Base-by-base conservation (phyloP, 2,888 invertebrate species). In the Anthophora plumipes region DNA sequence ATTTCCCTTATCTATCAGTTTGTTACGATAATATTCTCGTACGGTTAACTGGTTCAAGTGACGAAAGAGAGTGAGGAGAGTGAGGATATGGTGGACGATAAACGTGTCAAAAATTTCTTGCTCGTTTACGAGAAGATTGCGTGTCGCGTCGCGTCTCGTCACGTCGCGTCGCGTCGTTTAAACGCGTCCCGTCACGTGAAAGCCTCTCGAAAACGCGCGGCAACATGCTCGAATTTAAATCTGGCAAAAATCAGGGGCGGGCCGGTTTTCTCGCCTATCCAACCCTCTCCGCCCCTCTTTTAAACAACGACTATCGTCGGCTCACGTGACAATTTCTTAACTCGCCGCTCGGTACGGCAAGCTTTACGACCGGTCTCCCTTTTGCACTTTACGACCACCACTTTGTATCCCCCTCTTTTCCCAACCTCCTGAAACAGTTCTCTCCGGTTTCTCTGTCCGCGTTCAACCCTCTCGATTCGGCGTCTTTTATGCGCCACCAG, bases 311-410 rank as follows among this genome's bases (percentile, higher is more conserved):
- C 64, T 75, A 72, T 86, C 74, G 75, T 41, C 43, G 60, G 59
- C 67, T 83, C 84, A 87, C 85, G 85, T 84, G 87, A 87, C 87
- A 84, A 87, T 85, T 87, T 84, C 85, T 85, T 85, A 85, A 87
- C 84, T 82, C 76, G 75, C 80, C 25, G 52, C 72, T 79, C 43
- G 70, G 71, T 80, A 76, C 76, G 68, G 31, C 7, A 66, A 77
- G 80, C 75, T 87, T 86, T 85, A 85, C 69, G 63, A 66, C 77
- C 70, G 63, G 81, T 73, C 77, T 74, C 59, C 60, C 73, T 74
- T 68, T 68, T 63, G 54, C 67, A 61, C 55, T 87, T 87, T 87
- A 85, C 87, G 85, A 85, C 73, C 82, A 76, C 77, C 57, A 61
- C 76, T 82, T 85, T 74, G 74, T 37, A 69, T 41, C 43, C 52